Evolutionary conservation across 2,113 vertebrate genomes (phyloP).

Genomic region (Boulengeromyrus knoepffleri): DNA sequence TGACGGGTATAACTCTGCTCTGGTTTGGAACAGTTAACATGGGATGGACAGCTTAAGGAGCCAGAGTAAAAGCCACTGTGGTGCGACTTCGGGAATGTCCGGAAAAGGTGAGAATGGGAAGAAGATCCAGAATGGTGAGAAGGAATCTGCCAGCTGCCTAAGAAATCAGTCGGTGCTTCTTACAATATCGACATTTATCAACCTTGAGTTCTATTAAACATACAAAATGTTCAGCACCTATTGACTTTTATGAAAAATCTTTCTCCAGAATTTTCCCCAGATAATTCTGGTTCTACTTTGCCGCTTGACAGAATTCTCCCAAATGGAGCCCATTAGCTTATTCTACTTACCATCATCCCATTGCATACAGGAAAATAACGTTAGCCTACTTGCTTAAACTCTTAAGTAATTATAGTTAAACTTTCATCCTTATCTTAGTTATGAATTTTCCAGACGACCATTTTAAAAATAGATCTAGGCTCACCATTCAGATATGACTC

Average conservation of each 20-base stretch:
- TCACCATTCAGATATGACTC: background rate
- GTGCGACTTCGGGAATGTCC: slow-evolving; percentile 30
- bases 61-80: slow-evolving; percentile 35
- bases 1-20: background rate
- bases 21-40: slow-evolving; percentile 30
- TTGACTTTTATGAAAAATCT: background rate
- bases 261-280: background rate
- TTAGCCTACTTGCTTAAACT: background rate
- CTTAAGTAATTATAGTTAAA: background rate
- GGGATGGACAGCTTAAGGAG: slow-evolving; percentile 52
- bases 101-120: slow-evolving; percentile 40
- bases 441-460: background rate
- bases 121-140: background rate
- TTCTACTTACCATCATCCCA: background rate
- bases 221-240: background rate
- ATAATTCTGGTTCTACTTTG: background rate
- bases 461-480: background rate
- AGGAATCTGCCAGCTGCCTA: background rate
- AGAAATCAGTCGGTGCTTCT: background rate
- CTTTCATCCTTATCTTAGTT: background rate
- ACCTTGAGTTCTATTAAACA: background rate
- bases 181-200: background rate
- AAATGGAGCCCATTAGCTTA: background rate
- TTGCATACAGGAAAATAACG: background rate
- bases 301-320: background rate